Evolutionary conservation across 2,797 vertebrate species (phyloP), one percentile per base, ranked within the genome.

Genomic region (Siniperca undulata): DNA sequence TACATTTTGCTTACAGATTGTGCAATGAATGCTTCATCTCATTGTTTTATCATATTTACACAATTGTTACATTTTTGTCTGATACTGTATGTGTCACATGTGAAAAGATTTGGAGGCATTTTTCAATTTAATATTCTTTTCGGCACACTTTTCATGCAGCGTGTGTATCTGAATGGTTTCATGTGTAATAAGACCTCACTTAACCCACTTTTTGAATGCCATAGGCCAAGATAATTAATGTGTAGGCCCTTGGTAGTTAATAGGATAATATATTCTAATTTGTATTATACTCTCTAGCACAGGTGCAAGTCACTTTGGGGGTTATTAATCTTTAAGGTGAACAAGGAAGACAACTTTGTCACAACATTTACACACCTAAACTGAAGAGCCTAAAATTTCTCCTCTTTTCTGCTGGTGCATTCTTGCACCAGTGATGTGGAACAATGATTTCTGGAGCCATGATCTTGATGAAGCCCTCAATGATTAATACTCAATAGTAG

Each of bases 171-270:
- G 20, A 76, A 64, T 50, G 65, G 61, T 64, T 70, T 70, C 56
- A 48, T 75, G 48, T 65, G 68, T 24, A 60, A 78, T 60, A 70
- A 64, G 64, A 77, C 65, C 65, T 85, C 75, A 76, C 34, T 68
- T 81, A 77, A 59, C 65, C 71, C 79, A 78, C 42, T 78, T 86
- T 80, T 55, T 30, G 20, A 76, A 55, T 55, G 59, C 75, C 77
- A 82, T 36, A 44, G 87, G 80, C 66, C 80, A 74, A 78, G 58
- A 82, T 82, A 66, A 81, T 83, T 53, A 79, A 62, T 5, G 8
- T 52, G 80, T 67, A 73, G 65, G 52, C 48, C 70, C 69, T 61
- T 42, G 11, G 52, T 77, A 64, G 59, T 62, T 83, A 66, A 77
- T 58, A 70, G 55, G 61, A 82, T 84, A 56, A 75, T 55, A 50